These are phyloP conservation scores for Papilio glaucus DNA, from an alignment of 1,140 invertebrate genomes.

Conservation along the genomic window DNA sequence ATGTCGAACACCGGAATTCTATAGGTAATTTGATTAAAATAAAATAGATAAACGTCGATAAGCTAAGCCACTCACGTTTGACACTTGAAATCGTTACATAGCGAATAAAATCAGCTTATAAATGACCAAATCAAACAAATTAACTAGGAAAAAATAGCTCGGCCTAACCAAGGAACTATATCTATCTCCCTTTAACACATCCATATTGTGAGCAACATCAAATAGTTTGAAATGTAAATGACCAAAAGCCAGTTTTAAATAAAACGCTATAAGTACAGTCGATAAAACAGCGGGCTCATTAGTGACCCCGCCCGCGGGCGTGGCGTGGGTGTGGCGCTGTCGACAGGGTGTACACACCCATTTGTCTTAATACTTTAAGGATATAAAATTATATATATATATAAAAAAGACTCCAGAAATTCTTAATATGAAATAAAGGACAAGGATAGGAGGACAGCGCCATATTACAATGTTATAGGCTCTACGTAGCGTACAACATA, in stretches of 20 bases:
- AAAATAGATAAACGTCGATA: conserved; percentile 20
- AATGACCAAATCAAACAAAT: conserved; percentile 20
- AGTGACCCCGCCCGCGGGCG: conserved; percentile 62
- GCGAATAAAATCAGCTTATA: not conserved
- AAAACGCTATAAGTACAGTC: conserved; percentile 43
- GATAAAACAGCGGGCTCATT: conserved; percentile 55
- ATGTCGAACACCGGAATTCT: not conserved
- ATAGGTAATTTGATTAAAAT: not conserved
- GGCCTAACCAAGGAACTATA: not conserved
- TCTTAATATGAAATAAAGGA: no score
- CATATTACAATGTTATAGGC: not conserved
- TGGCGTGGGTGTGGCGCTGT: conserved; percentile 48
- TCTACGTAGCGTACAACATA: no score
- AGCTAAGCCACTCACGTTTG: not conserved
- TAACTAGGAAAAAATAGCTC: conserved; percentile 5
- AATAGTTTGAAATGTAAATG: conserved; percentile 44
- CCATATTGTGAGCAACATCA: not conserved
- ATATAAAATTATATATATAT: not conserved
- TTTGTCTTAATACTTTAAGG: conserved; percentile 34
- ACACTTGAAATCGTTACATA: not conserved
- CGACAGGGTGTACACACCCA: conserved; percentile 47
- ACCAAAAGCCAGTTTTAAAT: conserved; percentile 47
- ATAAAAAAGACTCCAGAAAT: no score
- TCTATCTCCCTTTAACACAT: not conserved
- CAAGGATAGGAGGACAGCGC: no score